Evolutionary conservation across 2,113 vertebrate species (phyloP), one percentile per base, ranked within the genome.

Genomic region (Hemibagrus wyckioides): DNA sequence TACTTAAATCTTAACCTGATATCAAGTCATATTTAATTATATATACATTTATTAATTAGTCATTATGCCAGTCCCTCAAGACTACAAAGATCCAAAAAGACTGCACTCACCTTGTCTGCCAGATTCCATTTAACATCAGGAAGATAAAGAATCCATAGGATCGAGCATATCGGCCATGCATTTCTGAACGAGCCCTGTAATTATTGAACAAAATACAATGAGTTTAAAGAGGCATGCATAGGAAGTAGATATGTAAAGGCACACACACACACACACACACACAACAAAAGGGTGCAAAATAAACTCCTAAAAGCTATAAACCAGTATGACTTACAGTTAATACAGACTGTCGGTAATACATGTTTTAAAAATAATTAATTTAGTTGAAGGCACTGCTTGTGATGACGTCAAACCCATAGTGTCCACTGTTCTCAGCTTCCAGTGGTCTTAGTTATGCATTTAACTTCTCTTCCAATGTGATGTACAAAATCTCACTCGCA

Each of bases 21-120:
- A 36, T 23, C 9, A 56, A 56, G 30, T 80, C 50, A 80, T 36
- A 21, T 54, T 79, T 54, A 52, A 33, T 79, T 33, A 36, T 2
- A 56, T 36, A 36, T 82, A 33, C 56, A 28, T 41, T 39, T 82
- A 81, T 59, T 25, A 39, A 63, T 61, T 44, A 39, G 14, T 56
- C 15, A 56, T 56, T 59, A 39, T 41, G 39, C 21, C 14, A 41
- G 39, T 23, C 1, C 2, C 3, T 28, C 17, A 80, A 77, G 14
- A 50, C 36, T 41, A 48, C 44, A 5, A 48, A 48, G 44, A 4
- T 8, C 5, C 44, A 79, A 50, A 73, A 87, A 1, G 33, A n/a
- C 25, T 87, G n/a, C 69, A 90, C 93, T 92, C 81, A 93, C 94
- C 93, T 28, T 33, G 86, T 75, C 33, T 91, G 90, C 89, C 89